phyloP scores from a whole-genome alignment of 2,113 vertebrate genomes.

The Sporophila hypoxantha region DNA sequence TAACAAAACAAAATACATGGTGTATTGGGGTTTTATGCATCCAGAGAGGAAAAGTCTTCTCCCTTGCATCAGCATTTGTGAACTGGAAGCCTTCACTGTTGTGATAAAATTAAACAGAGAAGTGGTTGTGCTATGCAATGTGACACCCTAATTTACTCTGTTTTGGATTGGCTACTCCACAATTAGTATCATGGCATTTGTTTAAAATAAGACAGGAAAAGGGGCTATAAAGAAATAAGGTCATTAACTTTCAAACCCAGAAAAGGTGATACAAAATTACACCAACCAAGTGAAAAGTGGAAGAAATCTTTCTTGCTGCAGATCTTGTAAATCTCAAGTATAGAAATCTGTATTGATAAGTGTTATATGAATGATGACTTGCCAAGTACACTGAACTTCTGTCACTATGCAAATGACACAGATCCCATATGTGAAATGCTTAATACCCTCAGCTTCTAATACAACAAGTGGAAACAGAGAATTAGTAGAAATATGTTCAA shows the following conservation, averaged over 20 bases:
- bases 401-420: background rate
- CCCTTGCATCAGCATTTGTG: background rate
- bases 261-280: background rate
- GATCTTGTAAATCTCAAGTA: background rate
- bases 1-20: background rate
- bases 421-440: background rate
- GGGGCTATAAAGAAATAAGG: background rate
- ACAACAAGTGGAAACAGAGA: background rate
- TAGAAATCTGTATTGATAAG: background rate
- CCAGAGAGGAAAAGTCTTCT: background rate
- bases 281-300: background rate
- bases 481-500: background rate
- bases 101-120: background rate
- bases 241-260: background rate
- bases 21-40: background rate
- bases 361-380: background rate
- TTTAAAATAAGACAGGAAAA: background rate
- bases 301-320: background rate
- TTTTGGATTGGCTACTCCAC: background rate
- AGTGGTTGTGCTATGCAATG: background rate
- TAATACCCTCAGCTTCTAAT: background rate
- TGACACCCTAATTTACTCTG: background rate
- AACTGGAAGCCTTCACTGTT: background rate
- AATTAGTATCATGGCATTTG: background rate
- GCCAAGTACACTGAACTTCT: background rate